These are phyloP conservation scores for Garrulus glandarius DNA, from an alignment of 2,797 vertebrate genomes.

Conservation along the genomic window DNA sequence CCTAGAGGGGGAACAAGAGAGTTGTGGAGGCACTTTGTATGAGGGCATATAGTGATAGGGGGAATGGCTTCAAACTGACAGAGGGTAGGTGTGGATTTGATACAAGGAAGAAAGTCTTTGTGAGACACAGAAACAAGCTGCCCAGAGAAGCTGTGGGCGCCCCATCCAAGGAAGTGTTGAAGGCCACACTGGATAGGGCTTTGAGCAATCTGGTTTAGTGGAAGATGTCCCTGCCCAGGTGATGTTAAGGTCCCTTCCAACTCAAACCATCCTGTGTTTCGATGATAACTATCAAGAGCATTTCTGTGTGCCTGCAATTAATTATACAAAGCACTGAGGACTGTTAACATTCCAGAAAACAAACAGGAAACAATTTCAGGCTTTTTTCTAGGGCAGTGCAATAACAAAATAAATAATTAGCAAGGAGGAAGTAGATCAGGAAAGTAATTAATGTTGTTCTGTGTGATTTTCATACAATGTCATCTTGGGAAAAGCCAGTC, in stretches of 20 bases:
- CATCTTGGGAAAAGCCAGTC: background rate
- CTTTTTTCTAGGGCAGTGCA: slow-evolving; percentile 25
- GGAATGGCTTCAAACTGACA: background rate
- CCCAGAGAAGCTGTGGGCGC: background rate
- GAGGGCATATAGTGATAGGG: background rate
- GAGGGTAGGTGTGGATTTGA: background rate
- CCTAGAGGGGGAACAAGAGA: background rate
- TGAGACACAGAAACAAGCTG: background rate
- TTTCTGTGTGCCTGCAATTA: background rate
- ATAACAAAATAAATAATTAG: slow-evolving; percentile 22
- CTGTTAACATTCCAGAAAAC: background rate
- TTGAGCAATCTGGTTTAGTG: background rate
- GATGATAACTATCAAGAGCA: background rate
- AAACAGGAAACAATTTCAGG: slow-evolving; percentile 31
- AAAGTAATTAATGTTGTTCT: background rate
- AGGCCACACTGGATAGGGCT: background rate
- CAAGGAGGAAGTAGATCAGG: background rate
- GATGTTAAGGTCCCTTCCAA: background rate
- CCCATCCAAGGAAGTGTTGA: background rate
- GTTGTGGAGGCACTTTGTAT: background rate
- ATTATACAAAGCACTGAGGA: background rate
- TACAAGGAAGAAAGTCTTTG: background rate
- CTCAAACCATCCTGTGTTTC: background rate
- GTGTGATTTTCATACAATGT: background rate
- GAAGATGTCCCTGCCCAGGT: background rate